Conservation (phyloP, 53 echinoderm and acorn worm genomes). For the Henricia sp. region DNA sequence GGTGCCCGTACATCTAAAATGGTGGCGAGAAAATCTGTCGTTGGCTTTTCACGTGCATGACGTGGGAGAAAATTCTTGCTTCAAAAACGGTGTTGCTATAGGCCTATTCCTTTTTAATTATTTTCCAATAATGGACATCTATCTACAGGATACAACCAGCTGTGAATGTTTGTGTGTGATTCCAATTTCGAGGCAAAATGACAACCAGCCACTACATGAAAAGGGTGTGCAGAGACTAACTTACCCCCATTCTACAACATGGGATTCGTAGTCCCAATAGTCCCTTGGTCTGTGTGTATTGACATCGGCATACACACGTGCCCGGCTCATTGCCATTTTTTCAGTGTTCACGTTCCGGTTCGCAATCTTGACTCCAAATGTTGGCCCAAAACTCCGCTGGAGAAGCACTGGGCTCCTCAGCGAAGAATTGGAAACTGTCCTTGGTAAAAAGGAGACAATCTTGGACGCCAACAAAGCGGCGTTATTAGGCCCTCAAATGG, state of each 20-base stretch:
- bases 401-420: conserved; percentile 61
- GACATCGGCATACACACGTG: conserved; percentile 99
- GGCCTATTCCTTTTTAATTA: no score
- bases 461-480: conserved; percentile 55
- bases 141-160: no score
- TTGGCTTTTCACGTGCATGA: no score
- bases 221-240: no score
- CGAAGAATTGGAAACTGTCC: conserved; percentile 52
- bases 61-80: no score
- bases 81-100: no score
- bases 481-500: conserved; percentile 34
- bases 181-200: no score
- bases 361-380: conserved; percentile 56
- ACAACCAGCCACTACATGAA: no score
- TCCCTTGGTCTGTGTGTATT: conserved; percentile 99
- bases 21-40: no score
- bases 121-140: no score
- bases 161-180: no score
- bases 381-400: conserved; percentile 57
- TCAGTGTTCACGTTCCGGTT: conserved; percentile 64
- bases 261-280: conserved; percentile 99
- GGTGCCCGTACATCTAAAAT: no score
- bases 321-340: conserved; percentile 93
- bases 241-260: conserved; percentile 99
- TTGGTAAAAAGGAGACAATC: conserved; percentile 33